Conservation (phyloP, 2,888 invertebrate species). For the Lydus trimaculatus region DNA sequence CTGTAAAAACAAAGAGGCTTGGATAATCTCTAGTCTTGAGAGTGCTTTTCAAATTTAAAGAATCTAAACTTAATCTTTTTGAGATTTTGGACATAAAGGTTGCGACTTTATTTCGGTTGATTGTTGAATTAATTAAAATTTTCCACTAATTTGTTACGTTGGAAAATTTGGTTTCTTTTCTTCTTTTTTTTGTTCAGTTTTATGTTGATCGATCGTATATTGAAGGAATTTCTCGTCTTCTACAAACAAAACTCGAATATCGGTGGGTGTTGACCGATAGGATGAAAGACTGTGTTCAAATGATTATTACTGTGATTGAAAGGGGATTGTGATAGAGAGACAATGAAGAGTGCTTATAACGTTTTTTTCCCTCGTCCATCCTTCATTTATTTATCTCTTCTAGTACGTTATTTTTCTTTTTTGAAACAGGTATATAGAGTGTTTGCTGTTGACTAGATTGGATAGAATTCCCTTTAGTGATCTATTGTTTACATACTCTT, state of each 20-base stretch:
- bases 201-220: background rate
- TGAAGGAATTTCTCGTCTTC: background rate
- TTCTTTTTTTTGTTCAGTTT: too few relatives aligned
- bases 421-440: too few relatives aligned
- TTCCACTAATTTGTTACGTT: too few relatives aligned
- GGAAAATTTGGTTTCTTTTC: too few relatives aligned
- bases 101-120: too few relatives aligned
- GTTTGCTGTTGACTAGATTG: slow-evolving; percentile 19
- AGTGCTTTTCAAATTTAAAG: too few relatives aligned
- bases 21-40: too few relatives aligned
- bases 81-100: too few relatives aligned
- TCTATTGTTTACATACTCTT: slow-evolving; percentile 29
- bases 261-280: slow-evolving; percentile 26
- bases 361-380: background rate
- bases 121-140: too few relatives aligned
- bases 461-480: slow-evolving; percentile 20
- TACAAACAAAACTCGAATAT: slow-evolving; percentile 12
- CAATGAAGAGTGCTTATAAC: background rate
- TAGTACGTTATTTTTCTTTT: background rate
- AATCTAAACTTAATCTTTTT: too few relatives aligned
- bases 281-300: slow-evolving; percentile 23
- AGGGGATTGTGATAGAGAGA: background rate
- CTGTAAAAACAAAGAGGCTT: too few relatives aligned
- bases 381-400: background rate
- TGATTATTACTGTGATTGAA: slow-evolving; percentile 30